phyloP scores from a whole-genome alignment of 2,113 vertebrate genomes.

The Salvelinus alpinus region DNA sequence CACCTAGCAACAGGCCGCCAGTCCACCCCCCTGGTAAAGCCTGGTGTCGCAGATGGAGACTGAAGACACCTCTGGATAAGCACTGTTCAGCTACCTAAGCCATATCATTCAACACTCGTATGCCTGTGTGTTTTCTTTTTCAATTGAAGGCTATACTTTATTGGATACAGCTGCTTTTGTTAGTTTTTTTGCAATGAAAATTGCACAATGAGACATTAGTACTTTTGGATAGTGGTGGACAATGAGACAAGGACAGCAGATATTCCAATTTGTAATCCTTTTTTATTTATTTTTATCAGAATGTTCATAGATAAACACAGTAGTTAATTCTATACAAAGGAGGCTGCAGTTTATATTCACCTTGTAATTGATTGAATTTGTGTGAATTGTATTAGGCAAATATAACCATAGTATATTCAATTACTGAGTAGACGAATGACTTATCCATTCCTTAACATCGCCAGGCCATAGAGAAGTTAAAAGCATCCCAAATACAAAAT shows the following conservation, averaged over 20 bases:
- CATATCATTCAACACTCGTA: neutral
- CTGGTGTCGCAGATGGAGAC: slow-evolving; percentile 60
- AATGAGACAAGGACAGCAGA: slow-evolving; percentile 34
- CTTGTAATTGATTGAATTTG: slow-evolving; percentile 22
- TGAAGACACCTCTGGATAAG: slow-evolving; percentile 53
- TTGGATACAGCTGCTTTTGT: slow-evolving; percentile 26
- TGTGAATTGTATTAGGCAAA: slow-evolving; percentile 22
- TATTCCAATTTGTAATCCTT: slow-evolving; percentile 9
- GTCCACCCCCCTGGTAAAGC: slow-evolving; percentile 46
- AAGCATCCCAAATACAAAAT: slow-evolving; percentile 59
- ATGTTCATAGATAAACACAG: slow-evolving; percentile 59
- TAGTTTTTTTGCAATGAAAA: slow-evolving; percentile 28
- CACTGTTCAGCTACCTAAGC: slow-evolving; percentile 17
- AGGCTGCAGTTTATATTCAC: slow-evolving; percentile 24
- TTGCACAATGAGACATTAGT: neutral
- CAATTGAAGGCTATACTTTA: slow-evolving; percentile 26
- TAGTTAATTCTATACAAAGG: slow-evolving; percentile 54
- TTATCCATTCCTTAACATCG: slow-evolving; percentile 11
- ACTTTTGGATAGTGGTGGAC: slow-evolving; percentile 1
- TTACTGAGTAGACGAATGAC: neutral
- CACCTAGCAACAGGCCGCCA: slow-evolving; percentile 53
- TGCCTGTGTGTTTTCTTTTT: slow-evolving; percentile 3
- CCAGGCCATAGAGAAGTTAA: slow-evolving; percentile 26
- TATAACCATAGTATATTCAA: slow-evolving; percentile 19
- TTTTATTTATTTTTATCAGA: slow-evolving; percentile 42